Evolutionary conservation across 2,888 invertebrate genomes (phyloP), one percentile per base, ranked within the genome.

Genomic region (Craniophora ligustri): DNA sequence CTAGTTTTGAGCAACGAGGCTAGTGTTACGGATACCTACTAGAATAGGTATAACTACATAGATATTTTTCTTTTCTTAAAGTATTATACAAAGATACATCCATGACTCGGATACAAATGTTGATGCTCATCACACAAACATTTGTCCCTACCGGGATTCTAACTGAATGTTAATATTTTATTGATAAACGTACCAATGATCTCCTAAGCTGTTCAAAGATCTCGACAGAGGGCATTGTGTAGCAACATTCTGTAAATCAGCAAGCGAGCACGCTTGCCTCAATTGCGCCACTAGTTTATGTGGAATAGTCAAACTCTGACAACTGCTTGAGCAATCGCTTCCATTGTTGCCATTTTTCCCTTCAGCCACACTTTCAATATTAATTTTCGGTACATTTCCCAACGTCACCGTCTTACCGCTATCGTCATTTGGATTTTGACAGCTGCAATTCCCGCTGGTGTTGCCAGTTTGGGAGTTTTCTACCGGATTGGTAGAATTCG

Each of bases 221-320:
- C 73, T 76, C 2, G 89, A 85, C n/a, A 85, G 32, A 0, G 69
- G 60, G 60, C 85, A 82, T 0, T 76, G 69, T 8, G 82, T 78
- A 0, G 73, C 40, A 0, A 78, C 59, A 49, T 83, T 85, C 16
- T 88, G 87, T 19, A 92, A 68, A 59, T 92, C 92, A 0, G 81
- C 88, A 3, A 92, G 57, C 0, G 92, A 92, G 36, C 89, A 87
- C 0, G 91, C 89, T 5, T 88, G 89, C 6, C 88, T 72, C 28
- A 91, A 56, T 10, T 86, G 79, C 0, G 88, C 76, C 0, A 92
- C 87, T 34, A 92, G 65, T 57, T 84, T 89, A 40, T 91, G 90
- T 5, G 86, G 89, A 15, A 87, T 65, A 2, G 47, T 56, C 26
- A 77, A 49, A 66, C 73, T 81, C 26, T 82, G 81, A 44, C 82